Evolutionary conservation across 1,140 invertebrate genomes (phyloP).

Genomic region (Penaeus vannamei): DNA sequence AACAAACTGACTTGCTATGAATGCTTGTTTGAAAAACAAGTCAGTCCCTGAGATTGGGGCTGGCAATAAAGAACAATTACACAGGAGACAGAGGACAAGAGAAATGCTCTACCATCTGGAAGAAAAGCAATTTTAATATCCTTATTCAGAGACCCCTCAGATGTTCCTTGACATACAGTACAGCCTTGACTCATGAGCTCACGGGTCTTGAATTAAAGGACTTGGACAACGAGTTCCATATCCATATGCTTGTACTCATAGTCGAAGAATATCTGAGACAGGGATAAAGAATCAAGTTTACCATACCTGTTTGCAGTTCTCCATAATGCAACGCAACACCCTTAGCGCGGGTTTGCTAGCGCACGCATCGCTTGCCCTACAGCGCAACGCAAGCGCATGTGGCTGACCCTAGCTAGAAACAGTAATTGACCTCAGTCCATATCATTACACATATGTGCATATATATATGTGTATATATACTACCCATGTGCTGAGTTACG

Average conservation of each 20-base stretch:
- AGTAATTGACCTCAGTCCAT: slow-evolving; percentile 3
- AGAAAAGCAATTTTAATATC: slow-evolving; percentile 67
- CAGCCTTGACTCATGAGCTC: slow-evolving; percentile 37
- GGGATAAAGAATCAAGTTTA: slow-evolving; percentile 45
- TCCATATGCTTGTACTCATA: slow-evolving; percentile 41
- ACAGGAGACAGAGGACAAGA: slow-evolving; percentile 65
- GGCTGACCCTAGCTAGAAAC: slow-evolving; percentile 62
- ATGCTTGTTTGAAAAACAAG: slow-evolving; percentile 17
- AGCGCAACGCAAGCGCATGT: slow-evolving; percentile 67
- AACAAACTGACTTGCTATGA: slow-evolving; percentile 58
- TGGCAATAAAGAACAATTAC: neutral
- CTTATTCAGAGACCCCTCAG: slow-evolving; percentile 62
- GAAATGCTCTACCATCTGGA: slow-evolving; percentile 68
- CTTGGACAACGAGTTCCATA: slow-evolving; percentile 24
- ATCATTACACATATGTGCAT: slow-evolving; percentile 28
- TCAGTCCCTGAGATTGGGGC: slow-evolving; percentile 40
- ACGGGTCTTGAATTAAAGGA: slow-evolving; percentile 24
- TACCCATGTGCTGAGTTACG: slow-evolving; percentile 72
- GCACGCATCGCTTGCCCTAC: slow-evolving; percentile 54
- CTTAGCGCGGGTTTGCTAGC: slow-evolving; percentile 61
- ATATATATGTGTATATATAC: slow-evolving; percentile 50
- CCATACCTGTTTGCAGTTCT: slow-evolving; percentile 58
- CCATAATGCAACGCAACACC: slow-evolving; percentile 57
- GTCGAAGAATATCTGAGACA: slow-evolving; percentile 68
- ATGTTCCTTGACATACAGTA: slow-evolving; percentile 64